phyloP scores from a whole-genome alignment of 2,797 vertebrate species.

The Crax fasciolata region DNA sequence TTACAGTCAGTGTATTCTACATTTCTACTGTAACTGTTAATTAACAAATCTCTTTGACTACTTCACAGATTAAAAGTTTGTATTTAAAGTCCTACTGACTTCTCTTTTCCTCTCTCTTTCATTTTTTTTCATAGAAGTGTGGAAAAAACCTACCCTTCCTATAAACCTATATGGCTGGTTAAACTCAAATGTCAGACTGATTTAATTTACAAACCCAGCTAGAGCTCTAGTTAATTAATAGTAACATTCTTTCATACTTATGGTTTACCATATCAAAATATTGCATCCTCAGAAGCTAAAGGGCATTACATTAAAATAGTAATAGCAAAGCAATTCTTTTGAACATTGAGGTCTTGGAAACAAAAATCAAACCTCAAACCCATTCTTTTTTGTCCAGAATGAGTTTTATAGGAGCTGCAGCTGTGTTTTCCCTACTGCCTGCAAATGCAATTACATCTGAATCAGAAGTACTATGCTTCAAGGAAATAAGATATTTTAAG shows the following conservation, averaged over 20 bases:
- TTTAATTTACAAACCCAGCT: background rate
- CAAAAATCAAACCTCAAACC: background rate
- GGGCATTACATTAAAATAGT: background rate
- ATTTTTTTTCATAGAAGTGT: background rate
- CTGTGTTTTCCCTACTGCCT: background rate
- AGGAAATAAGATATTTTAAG: background rate
- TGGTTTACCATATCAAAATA: background rate
- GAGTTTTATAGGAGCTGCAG: background rate
- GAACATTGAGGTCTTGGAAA: background rate
- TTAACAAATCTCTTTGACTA: background rate
- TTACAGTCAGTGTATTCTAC: background rate
- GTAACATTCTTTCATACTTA: background rate
- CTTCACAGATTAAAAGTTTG: background rate
- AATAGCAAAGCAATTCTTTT: background rate
- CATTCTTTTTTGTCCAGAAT: background rate
- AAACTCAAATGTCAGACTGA: background rate
- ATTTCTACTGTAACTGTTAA: background rate
- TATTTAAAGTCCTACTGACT: background rate
- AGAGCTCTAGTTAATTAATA: background rate
- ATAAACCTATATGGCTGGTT: background rate
- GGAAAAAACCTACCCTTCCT: background rate
- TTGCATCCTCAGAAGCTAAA: background rate
- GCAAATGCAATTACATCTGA: background rate
- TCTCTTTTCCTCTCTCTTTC: background rate
- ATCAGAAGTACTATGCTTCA: background rate